Percentiles rank a stretch among this genome's conserved stretches.
phyloP scores from a whole-genome alignment of 2,113 vertebrate species.

The Petrocephalus microphthalmus region DNA sequence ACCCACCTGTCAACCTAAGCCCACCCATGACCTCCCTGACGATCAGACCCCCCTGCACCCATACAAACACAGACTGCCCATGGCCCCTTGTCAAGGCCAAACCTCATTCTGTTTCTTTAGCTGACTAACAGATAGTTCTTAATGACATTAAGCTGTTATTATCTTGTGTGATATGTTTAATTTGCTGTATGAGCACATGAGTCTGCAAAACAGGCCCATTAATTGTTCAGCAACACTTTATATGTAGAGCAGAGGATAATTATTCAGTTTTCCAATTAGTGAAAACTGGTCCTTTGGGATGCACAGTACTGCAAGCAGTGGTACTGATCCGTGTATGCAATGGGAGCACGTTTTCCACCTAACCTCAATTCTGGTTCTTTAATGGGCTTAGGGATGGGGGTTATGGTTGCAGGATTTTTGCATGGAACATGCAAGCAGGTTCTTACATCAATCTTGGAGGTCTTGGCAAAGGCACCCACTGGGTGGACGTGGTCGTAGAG shows the following conservation, averaged over 20 bases:
- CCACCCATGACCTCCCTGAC: conserved; percentile 10
- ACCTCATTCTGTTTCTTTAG: neutral
- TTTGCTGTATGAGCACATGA: neutral
- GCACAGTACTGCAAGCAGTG: neutral
- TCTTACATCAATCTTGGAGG: conserved; percentile 89
- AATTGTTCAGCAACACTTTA: neutral
- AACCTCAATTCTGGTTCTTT: neutral
- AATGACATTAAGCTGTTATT: neutral
- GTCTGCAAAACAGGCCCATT: neutral
- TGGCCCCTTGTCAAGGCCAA: neutral
- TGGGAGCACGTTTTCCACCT: neutral
- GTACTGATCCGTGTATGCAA: neutral
- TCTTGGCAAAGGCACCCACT: conserved; percentile 86
- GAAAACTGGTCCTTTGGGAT: neutral
- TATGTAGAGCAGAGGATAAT: neutral
- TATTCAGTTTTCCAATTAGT: neutral
- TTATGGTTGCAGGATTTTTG: neutral
- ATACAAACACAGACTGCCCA: neutral
- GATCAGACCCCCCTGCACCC: neutral
- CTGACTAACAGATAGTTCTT: neutral
- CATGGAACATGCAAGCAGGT: neutral
- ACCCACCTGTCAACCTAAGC: conserved; percentile 28
- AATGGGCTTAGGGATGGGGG: neutral
- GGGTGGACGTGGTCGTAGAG: conserved; percentile 90
- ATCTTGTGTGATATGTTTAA: neutral